A percentile compares a stretch with the other conserved stretches of the same genome.
Conservation (phyloP, 2,797 vertebrate species). For the Agapornis canus region DNA sequence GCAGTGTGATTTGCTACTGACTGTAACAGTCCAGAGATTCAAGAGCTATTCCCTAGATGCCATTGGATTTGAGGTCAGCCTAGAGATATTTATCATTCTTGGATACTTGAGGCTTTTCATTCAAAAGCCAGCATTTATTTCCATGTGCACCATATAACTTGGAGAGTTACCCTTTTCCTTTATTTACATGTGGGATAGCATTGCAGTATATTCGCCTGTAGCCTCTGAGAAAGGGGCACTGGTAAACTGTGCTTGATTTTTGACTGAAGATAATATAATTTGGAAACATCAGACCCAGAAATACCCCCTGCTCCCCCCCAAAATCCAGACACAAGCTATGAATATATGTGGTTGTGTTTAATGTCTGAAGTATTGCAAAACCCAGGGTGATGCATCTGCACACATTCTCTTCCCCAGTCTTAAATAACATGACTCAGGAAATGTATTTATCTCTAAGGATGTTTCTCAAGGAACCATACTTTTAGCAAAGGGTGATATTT, state of each 20-base stretch:
- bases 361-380: neutral
- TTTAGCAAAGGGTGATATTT: neutral
- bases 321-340: neutral
- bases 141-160: neutral
- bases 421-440: neutral
- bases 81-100: neutral
- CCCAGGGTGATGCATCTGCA: neutral
- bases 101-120: neutral
- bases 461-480: constrained; percentile 1
- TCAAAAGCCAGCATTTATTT: neutral
- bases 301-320: neutral
- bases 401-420: neutral
- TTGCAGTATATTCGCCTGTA: neutral
- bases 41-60: neutral
- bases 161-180: neutral
- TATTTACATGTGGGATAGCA: neutral
- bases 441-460: neutral
- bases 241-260: neutral
- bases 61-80: neutral
- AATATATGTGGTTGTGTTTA: neutral
- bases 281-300: neutral
- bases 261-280: neutral
- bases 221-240: neutral
- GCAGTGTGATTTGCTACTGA: neutral
- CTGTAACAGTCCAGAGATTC: neutral